These are phyloP conservation scores for Sebastes schlegelii DNA, from an alignment of 2,113 vertebrate genomes.

Conservation along the genomic window DNA sequence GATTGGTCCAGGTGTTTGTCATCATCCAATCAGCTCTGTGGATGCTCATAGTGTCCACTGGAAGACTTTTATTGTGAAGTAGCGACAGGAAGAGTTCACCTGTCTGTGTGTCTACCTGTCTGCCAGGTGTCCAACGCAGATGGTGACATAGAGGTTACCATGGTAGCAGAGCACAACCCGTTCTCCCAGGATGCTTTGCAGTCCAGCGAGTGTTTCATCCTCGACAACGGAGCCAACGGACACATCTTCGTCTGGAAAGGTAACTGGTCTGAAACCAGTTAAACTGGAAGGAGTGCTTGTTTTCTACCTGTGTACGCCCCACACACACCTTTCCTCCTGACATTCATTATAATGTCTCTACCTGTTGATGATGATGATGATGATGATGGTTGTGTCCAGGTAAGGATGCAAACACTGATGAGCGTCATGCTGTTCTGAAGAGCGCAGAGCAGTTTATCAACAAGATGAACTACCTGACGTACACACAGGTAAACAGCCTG, in stretches of 20 bases:
- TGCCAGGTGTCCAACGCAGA: constrained; percentile 87
- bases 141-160: constrained; percentile 82
- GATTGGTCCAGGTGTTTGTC: neutral
- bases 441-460: constrained; percentile 39
- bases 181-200: constrained; percentile 87
- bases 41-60: neutral
- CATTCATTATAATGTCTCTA: too few species aligned
- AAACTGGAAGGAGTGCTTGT: too few species aligned
- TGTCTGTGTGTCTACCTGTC: neutral
- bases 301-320: too few species aligned
- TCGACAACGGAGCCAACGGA: constrained; percentile 50
- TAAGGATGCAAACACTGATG: constrained; percentile 41
- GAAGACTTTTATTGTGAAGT: neutral
- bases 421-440: constrained; percentile 37
- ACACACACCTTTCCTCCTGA: too few species aligned
- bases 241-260: constrained; percentile 70
- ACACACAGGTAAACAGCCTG: constrained; percentile 40
- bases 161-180: constrained; percentile 88
- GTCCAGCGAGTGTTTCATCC: constrained; percentile 89
- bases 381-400: constrained; percentile 18
- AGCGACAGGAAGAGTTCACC: neutral
- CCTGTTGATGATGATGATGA: too few species aligned
- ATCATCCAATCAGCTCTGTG: too few species aligned
- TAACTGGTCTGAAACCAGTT: neutral
- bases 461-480: constrained; percentile 45